Conservation (phyloP, 2,888 invertebrate genomes). For the Exephanes ischioxanthus region DNA sequence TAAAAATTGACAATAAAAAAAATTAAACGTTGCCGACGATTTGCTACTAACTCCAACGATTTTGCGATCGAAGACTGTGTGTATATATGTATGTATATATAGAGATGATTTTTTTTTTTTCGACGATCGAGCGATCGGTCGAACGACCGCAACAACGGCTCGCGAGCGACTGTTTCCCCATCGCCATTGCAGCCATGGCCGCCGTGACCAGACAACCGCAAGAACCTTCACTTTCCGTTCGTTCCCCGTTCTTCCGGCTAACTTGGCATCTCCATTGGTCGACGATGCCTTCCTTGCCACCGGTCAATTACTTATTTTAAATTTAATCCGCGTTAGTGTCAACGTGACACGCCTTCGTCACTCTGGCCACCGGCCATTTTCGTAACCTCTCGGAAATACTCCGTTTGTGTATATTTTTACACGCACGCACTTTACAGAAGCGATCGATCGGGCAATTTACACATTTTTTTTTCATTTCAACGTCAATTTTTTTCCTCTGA, state of each 20-base stretch:
- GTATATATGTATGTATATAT: background rate
- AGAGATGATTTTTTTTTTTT: background rate
- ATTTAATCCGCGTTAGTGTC: conserved; percentile 9
- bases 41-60: background rate
- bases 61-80: background rate
- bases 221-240: conserved; percentile 68
- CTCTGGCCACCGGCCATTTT: conserved; percentile 23
- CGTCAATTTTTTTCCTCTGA: background rate
- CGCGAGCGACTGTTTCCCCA: conserved; percentile 57
- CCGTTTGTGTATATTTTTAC: background rate
- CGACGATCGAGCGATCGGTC: conserved; percentile 51
- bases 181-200: conserved; percentile 62
- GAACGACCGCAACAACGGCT: conserved; percentile 60
- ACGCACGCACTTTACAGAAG: background rate
- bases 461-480: background rate
- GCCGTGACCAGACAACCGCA: conserved; percentile 29
- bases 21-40: conserved; percentile 7
- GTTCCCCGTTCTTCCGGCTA: conserved; percentile 55
- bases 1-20: conserved; percentile 6
- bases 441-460: background rate
- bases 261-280: conserved; percentile 52
- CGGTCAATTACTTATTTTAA: background rate
- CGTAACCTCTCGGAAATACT: background rate
- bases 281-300: background rate
- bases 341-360: background rate